Evolutionary conservation across 2,797 vertebrate genomes (phyloP), one percentile per base, ranked within the genome.

Genomic region (Vespertilio murinus): DNA sequence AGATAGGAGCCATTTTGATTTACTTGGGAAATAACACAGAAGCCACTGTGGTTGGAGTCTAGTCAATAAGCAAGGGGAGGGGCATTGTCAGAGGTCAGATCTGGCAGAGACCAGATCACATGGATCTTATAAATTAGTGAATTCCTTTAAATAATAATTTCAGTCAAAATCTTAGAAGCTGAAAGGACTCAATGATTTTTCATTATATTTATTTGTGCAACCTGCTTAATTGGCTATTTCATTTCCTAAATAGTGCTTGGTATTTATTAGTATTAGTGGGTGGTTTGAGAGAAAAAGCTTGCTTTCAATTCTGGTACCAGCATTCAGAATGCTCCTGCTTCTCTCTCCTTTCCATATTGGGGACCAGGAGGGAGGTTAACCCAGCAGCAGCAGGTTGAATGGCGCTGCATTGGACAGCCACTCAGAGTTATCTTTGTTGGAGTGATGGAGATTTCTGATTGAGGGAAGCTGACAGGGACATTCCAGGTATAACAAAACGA

Each of bases 111-210:
- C 49, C 52, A 8, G 7, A 33, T 83, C 14, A 85, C 3, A 13
- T 30, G 56, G 6, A 45, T 18, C n/a, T 88, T 20, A 18, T 65
- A 67, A 56, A 45, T 20, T 6, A 61, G 6, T 33, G 40, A 71
- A 77, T 81, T 52, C 25, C 49, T 93, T 96, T 79, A 35, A 71
- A 86, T 82, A 22, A 10, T 45, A 54, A 47, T 83, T 83, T 82
- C 42, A 69, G 49, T 79, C 18, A 71, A 83, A 73, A 88, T 45
- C 64, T 56, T 79, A 7, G 5, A 18, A 85, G 54, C 22, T 35
- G 14, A 59, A 77, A 83, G 14, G 25, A 70, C 12, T 42, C 35
- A 79, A 87, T 79, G n/a, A 22, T 20, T 90, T 80, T 49, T 85
- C 47, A 59, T 86, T 56, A 70, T 47, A 84, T 88, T 74, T 84